Conservation (phyloP, 2,113 vertebrate genomes). For the Tupaia chinensis region DNA sequence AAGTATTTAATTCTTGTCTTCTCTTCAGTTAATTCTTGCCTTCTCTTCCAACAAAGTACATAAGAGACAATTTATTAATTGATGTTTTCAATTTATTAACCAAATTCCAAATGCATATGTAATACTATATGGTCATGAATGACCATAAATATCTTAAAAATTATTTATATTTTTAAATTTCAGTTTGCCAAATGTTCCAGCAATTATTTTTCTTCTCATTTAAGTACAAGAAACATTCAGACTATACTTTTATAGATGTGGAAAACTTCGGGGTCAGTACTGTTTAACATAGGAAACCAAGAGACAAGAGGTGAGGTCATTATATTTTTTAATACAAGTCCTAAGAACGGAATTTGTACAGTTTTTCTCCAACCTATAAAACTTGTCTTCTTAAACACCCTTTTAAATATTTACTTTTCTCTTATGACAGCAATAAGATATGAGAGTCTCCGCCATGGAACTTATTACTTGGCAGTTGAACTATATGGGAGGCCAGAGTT, state of each 20-base stretch:
- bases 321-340: neutral
- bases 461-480: too few species aligned
- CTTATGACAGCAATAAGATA: neutral
- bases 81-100: neutral
- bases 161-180: neutral
- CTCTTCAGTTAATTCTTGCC: conserved; percentile 2
- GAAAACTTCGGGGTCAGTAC: neutral
- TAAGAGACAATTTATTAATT: neutral
- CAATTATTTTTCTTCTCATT: neutral
- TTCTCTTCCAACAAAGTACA: conserved; percentile 44
- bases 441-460: too few species aligned
- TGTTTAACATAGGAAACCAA: neutral
- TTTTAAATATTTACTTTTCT: conserved; percentile 8
- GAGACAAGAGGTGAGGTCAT: neutral
- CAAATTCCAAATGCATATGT: neutral
- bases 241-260: neutral
- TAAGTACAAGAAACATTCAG: conserved; percentile 2
- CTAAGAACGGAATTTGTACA: neutral
- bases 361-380: neutral
- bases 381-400: neutral
- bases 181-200: neutral
- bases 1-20: neutral
- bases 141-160: too few species aligned
- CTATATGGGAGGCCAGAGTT: too few species aligned
- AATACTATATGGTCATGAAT: neutral